These are phyloP conservation scores for Loris lydekkerianus DNA, from an alignment of 2,797 vertebrate genomes.

Conservation along the genomic window DNA sequence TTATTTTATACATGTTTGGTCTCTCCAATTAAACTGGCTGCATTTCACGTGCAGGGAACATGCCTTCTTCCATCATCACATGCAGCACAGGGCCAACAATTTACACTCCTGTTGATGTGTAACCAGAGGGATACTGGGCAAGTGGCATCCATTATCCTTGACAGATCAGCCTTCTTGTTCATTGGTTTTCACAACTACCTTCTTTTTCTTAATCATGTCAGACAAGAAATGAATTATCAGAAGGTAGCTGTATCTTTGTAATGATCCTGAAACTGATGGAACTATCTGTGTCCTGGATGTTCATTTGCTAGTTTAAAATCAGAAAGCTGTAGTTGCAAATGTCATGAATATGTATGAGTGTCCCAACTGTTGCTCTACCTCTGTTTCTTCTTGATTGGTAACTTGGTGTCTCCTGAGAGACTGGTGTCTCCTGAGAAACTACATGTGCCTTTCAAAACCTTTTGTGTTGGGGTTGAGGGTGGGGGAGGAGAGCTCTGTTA, in stretches of 20 bases:
- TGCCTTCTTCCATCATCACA: not conserved
- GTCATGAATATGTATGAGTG: not conserved
- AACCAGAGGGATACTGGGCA: not conserved
- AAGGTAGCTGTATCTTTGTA: not conserved
- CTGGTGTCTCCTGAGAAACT: not conserved
- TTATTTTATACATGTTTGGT: not conserved
- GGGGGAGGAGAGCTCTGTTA: not conserved
- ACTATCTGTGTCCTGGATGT: conserved; percentile 2
- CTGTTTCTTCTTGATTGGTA: not conserved
- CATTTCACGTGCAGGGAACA: not conserved
- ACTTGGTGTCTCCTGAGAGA: not conserved
- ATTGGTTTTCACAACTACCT: not conserved
- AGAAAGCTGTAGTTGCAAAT: conserved; percentile 17
- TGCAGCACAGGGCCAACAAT: not conserved
- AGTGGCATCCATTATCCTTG: not conserved
- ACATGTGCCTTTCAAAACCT: not conserved
- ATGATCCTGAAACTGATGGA: conserved; percentile 14
- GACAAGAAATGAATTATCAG: not conserved
- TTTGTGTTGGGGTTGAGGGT: not conserved
- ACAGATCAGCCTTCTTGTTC: not conserved
- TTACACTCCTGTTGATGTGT: not conserved
- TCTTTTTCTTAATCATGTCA: not conserved
- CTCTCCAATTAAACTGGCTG: not conserved
- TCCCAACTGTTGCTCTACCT: not conserved
- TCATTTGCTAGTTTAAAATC: conserved; percentile 37